Evolutionary conservation across 2,797 vertebrate species (phyloP).

Genomic region (Tragopan temminckii): DNA sequence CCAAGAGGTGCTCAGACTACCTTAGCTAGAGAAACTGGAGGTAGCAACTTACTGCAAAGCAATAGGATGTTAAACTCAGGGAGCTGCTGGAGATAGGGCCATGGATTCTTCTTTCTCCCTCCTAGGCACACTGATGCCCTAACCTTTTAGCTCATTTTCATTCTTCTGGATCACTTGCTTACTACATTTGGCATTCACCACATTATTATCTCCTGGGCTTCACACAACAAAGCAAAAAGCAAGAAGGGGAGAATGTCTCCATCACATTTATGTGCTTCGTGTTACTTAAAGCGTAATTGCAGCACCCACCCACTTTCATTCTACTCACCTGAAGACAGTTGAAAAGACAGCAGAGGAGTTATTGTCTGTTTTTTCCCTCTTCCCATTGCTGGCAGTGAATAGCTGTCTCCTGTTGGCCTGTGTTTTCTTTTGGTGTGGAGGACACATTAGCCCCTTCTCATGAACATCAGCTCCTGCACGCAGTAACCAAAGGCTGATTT

Average conservation of each 20-base stretch:
- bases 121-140: accelerated
- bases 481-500: not conserved
- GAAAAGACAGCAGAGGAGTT: not conserved
- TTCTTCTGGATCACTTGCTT: not conserved
- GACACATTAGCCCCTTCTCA: not conserved
- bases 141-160: not conserved
- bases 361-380: not conserved
- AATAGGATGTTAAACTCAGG: not conserved
- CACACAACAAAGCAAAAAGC: not conserved
- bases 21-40: not conserved
- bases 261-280: not conserved
- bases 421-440: not conserved
- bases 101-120: accelerated
- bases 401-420: accelerated
- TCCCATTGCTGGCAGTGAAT: not conserved
- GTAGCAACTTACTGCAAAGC: not conserved
- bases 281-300: not conserved
- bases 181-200: accelerated
- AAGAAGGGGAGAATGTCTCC: not conserved
- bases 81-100: not conserved
- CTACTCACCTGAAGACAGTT: not conserved
- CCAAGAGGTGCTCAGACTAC: not conserved
- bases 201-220: not conserved
- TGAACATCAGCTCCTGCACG: not conserved
- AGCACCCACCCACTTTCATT: not conserved